phyloP scores from a whole-genome alignment of 2,888 invertebrate species.

The Erebia epiphron region DNA sequence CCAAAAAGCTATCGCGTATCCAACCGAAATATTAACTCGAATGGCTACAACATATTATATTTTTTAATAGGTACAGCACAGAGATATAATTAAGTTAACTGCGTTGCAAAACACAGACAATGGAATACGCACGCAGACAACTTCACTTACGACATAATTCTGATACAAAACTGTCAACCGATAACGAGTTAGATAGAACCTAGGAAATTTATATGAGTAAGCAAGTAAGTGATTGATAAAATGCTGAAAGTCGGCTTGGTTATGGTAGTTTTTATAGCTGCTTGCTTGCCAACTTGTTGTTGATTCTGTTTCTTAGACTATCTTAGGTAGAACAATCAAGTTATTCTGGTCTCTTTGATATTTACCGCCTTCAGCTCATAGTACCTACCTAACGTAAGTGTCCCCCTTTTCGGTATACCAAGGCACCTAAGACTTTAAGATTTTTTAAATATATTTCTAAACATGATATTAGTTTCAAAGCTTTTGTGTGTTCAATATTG shows the following conservation, averaged over 20 bases:
- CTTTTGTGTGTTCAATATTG: too few relatives aligned
- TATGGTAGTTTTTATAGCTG: too few relatives aligned
- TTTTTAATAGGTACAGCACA: slow-evolving; percentile 42
- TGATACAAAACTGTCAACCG: not conserved
- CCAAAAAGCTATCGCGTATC: slow-evolving; percentile 60
- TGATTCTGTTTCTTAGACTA: too few relatives aligned
- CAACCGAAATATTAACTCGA: slow-evolving; percentile 45
- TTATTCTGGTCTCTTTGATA: too few relatives aligned
- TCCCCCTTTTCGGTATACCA: too few relatives aligned
- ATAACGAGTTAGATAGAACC: not conserved
- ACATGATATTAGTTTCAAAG: too few relatives aligned
- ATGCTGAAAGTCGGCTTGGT: not conserved
- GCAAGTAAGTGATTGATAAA: not conserved
- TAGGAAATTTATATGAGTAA: slow-evolving; percentile 8
- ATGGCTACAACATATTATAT: slow-evolving; percentile 42
- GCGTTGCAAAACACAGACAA: slow-evolving; percentile 48
- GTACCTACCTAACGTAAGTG: too few relatives aligned
- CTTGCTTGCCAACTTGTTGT: too few relatives aligned
- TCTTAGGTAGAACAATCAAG: too few relatives aligned
- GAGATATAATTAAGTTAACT: slow-evolving; percentile 42
- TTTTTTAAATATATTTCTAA: too few relatives aligned
- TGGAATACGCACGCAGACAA: slow-evolving; percentile 48
- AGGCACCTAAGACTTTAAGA: too few relatives aligned
- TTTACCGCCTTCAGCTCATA: too few relatives aligned
- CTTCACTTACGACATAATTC: slow-evolving; percentile 36